phyloP scores from a whole-genome alignment of 2,797 vertebrate genomes.

The Diceros bicornis region DNA sequence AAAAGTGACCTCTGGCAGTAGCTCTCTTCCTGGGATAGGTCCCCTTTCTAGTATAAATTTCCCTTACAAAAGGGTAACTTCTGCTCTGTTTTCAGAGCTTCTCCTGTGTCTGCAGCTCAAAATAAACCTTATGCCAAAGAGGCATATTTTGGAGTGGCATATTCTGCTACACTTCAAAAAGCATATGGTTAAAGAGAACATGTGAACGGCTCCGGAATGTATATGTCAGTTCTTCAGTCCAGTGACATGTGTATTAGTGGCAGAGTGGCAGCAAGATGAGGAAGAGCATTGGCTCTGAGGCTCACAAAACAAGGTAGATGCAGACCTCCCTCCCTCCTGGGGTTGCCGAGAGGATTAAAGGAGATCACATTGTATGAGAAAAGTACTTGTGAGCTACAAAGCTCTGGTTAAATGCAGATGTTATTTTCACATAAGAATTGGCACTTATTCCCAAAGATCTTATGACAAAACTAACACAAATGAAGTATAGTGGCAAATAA shows the following conservation, averaged over 20 bases:
- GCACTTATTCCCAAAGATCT: neutral
- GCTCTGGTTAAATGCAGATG: neutral
- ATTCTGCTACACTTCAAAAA: neutral
- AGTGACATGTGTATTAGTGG: neutral
- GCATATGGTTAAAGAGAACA: slow-evolving; percentile 13
- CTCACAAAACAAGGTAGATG: neutral
- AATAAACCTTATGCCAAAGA: slow-evolving; percentile 1
- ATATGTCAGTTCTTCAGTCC: neutral
- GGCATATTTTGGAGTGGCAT: neutral
- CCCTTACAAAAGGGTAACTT: neutral
- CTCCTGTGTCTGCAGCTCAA: neutral
- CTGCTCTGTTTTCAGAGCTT: neutral
- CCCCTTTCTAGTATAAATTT: neutral
- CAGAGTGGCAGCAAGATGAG: neutral
- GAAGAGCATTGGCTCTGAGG: neutral
- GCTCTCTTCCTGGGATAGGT: neutral
- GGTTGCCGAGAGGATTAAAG: neutral
- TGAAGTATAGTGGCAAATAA: neutral
- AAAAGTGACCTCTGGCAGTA: neutral
- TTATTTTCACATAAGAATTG: slow-evolving; percentile 12
- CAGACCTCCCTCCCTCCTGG: too few relatives aligned
- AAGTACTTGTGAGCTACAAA: neutral
- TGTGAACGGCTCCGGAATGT: neutral
- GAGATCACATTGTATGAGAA: neutral
- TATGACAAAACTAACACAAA: neutral